Conservation (phyloP, 1,140 invertebrate species). For the Anadara kagoshimensis region DNA sequence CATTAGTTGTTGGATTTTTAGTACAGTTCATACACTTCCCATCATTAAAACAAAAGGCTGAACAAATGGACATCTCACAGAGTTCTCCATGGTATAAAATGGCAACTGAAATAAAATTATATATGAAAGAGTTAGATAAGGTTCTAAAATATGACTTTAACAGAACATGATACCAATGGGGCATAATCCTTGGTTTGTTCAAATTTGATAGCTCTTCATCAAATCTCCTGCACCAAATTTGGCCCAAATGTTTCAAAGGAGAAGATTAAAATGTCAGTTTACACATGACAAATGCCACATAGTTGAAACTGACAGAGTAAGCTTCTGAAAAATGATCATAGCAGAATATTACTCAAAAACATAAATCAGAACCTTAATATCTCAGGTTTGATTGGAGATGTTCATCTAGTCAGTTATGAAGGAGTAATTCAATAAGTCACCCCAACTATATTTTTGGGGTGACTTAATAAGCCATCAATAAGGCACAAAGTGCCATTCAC, state of each 20-base stretch:
- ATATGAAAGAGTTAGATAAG: background rate
- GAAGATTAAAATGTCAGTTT: no score
- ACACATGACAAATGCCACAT: no score
- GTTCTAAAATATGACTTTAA: background rate
- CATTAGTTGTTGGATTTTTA: background rate
- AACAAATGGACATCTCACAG: background rate
- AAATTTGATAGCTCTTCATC: background rate
- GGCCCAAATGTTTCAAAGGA: no score
- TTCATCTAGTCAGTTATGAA: no score
- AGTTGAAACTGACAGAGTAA: background rate
- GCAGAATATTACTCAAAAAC: background rate
- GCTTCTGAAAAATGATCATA: background rate
- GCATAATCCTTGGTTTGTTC: background rate
- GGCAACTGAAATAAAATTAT: background rate
- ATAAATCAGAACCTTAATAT: no score
- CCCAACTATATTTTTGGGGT: no score
- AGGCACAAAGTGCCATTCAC: no score
- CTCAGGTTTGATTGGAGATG: no score
- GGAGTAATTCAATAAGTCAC: no score
- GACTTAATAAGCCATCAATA: no score
- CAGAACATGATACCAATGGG: background rate
- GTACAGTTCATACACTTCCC: slow-evolving; percentile 2
- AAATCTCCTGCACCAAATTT: background rate
- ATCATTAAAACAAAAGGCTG: slow-evolving; percentile 3
- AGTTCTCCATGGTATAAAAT: background rate